These are phyloP conservation scores for Tridacna crocea DNA, from an alignment of 2,888 invertebrate genomes.

Conservation along the genomic window DNA sequence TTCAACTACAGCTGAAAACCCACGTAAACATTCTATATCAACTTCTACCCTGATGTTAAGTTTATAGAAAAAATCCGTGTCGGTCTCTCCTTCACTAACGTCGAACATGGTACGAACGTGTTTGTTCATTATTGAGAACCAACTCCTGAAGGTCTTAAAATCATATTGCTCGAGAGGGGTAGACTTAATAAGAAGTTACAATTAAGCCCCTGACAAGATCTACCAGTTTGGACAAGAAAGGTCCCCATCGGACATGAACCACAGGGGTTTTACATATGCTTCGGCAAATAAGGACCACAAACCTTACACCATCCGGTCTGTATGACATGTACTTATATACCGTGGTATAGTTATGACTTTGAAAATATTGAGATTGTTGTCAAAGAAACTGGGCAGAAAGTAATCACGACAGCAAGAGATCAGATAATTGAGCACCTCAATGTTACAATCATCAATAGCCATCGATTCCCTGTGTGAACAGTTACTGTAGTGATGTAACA, in stretches of 20 bases:
- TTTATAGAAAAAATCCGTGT: not conserved
- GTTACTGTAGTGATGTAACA: constrained; percentile 6
- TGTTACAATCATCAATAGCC: not conserved
- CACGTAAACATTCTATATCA: not conserved
- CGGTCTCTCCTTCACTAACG: not conserved
- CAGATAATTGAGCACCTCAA: not conserved
- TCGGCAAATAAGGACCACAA: constrained; percentile 1
- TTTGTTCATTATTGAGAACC: not conserved
- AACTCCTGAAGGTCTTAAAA: not conserved
- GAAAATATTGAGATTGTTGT: constrained; percentile 8
- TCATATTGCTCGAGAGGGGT: not conserved
- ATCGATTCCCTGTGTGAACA: not conserved
- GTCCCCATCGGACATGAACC: not conserved
- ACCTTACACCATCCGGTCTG: not conserved
- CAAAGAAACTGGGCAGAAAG: constrained; percentile 1
- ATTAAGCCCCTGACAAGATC: constrained; percentile 4
- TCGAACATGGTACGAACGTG: not conserved
- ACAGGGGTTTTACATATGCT: not conserved
- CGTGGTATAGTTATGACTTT: not conserved
- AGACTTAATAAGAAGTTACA: not conserved
- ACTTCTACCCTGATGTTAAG: not conserved
- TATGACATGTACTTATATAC: not conserved
- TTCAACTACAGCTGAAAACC: not conserved
- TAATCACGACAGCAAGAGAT: not conserved
- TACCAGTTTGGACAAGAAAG: not conserved